Conservation (phyloP, 2,797 vertebrate species). For the Notoglanidium macrostoma region DNA sequence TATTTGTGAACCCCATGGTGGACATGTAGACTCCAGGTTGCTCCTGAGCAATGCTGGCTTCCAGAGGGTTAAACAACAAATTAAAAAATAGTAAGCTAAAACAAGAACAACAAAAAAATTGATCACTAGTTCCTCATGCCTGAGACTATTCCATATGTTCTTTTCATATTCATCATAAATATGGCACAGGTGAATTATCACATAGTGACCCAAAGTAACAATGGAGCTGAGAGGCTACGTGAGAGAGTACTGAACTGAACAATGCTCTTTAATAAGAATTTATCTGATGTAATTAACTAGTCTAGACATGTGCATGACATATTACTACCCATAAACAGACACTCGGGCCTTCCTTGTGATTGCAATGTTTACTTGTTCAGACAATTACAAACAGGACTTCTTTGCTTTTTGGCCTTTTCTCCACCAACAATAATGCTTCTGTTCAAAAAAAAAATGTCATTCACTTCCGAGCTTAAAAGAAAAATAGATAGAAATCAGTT, state of each 20-base stretch:
- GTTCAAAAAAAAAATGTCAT: slow-evolving; percentile 66
- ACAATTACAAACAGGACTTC: slow-evolving; percentile 69
- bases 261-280: background rate
- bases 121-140: background rate
- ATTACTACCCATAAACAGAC: slow-evolving; percentile 79
- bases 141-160: background rate
- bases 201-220: background rate
- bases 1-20: too few species aligned
- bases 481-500: slow-evolving; percentile 71
- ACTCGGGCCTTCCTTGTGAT: slow-evolving; percentile 74
- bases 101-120: background rate
- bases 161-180: background rate
- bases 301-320: slow-evolving; percentile 73
- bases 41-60: too few species aligned
- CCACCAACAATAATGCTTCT: slow-evolving; percentile 75
- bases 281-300: slow-evolving; percentile 77
- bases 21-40: too few species aligned
- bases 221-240: background rate
- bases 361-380: slow-evolving; percentile 72
- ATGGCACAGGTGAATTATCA: background rate
- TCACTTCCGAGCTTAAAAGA: slow-evolving; percentile 73
- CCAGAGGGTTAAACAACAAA: background rate
- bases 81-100: background rate
- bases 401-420: slow-evolving; percentile 70
- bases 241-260: background rate